Evolutionary conservation across 1,140 invertebrate genomes (phyloP).

Genomic region (Chironomus striatipennis): DNA sequence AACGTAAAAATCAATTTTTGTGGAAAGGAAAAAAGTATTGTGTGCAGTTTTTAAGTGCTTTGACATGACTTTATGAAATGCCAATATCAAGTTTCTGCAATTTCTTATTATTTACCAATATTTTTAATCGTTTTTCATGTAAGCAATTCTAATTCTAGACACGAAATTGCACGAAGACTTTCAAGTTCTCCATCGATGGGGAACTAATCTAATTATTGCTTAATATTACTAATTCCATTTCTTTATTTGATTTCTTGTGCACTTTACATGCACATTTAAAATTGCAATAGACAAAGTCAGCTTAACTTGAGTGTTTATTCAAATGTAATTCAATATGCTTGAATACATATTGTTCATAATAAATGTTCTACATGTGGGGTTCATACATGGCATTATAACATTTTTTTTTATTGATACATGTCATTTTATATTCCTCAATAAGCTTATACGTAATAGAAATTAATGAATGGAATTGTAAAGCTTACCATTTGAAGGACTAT

Average conservation of each 20-base stretch:
- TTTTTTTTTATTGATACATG: constrained; percentile 23
- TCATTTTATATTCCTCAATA: not conserved
- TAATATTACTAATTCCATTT: not conserved
- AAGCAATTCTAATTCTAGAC: no score
- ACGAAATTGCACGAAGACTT: no score
- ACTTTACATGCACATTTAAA: constrained; percentile 9
- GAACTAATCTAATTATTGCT: not conserved
- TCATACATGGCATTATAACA: not conserved
- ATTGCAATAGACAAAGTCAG: not conserved
- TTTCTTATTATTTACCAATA: not conserved
- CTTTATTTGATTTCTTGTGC: constrained; percentile 18
- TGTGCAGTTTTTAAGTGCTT: not conserved
- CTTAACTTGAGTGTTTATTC: not conserved
- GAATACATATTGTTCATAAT: not conserved
- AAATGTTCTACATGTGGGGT: no score
- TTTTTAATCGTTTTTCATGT: not conserved
- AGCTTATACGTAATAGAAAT: constrained; percentile 28
- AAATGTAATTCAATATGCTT: not conserved
- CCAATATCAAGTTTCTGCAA: not conserved
- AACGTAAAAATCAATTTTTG: not conserved
- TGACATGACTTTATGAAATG: not conserved
- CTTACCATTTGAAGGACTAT: constrained; percentile 41
- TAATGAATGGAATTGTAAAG: constrained; percentile 30
- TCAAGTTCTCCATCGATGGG: no score
- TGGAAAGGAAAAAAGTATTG: not conserved